Conservation (phyloP, 2,797 vertebrate species). For the Aeoliscus strigatus region DNA sequence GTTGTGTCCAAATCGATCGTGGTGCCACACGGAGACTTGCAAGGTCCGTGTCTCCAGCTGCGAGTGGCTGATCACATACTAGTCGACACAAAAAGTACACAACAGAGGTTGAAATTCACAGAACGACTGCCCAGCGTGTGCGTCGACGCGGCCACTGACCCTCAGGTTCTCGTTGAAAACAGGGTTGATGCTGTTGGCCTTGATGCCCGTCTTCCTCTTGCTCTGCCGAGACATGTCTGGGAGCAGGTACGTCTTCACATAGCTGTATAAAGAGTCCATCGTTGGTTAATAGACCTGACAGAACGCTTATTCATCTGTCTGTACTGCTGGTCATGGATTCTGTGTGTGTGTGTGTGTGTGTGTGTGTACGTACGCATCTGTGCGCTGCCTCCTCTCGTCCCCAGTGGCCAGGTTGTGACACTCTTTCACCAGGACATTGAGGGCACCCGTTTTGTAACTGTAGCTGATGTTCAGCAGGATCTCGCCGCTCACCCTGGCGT, state of each 20-base stretch:
- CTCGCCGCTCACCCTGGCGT: constrained; percentile 90
- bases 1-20: constrained; percentile 93
- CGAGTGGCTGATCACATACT: constrained; percentile 96
- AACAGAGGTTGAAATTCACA: not conserved
- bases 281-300: too few relatives aligned
- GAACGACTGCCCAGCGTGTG: too few relatives aligned
- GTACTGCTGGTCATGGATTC: not conserved
- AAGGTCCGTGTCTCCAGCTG: constrained; percentile 93
- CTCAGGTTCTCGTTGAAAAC: constrained; percentile 91
- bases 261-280: too few relatives aligned
- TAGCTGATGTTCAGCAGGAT: constrained; percentile 90
- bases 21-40: constrained; percentile 95
- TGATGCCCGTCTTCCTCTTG: constrained; percentile 96
- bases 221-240: constrained; percentile 92
- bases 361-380: constrained; percentile 83
- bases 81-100: constrained; percentile 21
- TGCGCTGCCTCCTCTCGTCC: constrained; percentile 91
- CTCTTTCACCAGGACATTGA: constrained; percentile 89
- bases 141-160: constrained; percentile 69
- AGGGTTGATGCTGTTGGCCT: constrained; percentile 86
- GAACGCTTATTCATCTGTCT: too few relatives aligned
- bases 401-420: constrained; percentile 91
- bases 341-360: constrained; percentile 9
- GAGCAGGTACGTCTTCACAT: constrained; percentile 95
- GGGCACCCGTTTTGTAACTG: constrained; percentile 94